Evolutionary conservation across 2,888 invertebrate species (phyloP), one percentile per base, ranked within the genome.

Genomic region (Trichacis sp.): DNA sequence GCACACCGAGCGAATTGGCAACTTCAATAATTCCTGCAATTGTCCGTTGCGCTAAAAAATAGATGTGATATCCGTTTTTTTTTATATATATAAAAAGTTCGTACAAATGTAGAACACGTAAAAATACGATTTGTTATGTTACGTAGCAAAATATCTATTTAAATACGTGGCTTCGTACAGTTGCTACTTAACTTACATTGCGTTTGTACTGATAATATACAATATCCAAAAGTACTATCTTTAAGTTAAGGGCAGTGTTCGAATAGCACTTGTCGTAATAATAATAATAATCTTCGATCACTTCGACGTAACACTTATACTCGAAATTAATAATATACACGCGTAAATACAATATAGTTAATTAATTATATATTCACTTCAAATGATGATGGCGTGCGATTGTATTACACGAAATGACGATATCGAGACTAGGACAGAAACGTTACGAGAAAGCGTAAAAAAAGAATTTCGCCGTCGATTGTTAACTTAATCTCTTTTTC

Each of bases 61-160:
- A 75, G 71, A 76, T 77, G 76, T 73, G 75, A 77, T n/a, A n/a
- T n/a, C n/a, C n/a, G n/a, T n/a, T n/a, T 77, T 81, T 11, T 49
- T 43, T 40, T 9, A 15, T 14, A 53, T 50, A 57, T 57, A 62
- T 24, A 61, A 50, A 64, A 58, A 46, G 58, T 47, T 49, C 48
- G 45, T 55, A 55, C 36, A 54, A 58, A 64, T 64, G 68, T 63
- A 64, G 59, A 62, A 64, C 43, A 46, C 47, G 55, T 64, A 33
- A 48, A 48, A 51, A 57, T 63, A 69, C 61, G 68, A 64, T 55
- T 38, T 45, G 47, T 15, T 52, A 78, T 79, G 78, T 80, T 83
- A 83, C 76, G 80, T 82, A 83, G 80, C 81, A 82, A 81, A 82
- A 81, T 80, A 80, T 78, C 76, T 81, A 80, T 77, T 82, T 82